A percentile compares a stretch with the other conserved stretches of the same genome.
Evolutionary conservation across 2,113 vertebrate genomes (phyloP).

Genomic region (Setophaga coronata): DNA sequence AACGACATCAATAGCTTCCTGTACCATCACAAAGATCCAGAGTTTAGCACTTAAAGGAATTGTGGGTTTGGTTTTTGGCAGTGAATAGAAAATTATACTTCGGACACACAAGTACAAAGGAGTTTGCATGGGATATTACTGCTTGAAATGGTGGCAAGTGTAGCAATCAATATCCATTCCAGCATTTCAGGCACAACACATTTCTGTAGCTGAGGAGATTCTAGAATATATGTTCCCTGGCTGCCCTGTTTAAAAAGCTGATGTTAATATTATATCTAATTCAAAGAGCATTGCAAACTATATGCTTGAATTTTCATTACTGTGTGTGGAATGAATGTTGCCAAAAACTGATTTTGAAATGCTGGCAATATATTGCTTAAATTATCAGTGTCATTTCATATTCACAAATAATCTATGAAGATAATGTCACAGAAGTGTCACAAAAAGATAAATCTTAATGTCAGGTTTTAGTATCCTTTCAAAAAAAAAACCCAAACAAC

Average conservation of each 20-base stretch:
- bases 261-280: neutral
- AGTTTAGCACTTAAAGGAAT: neutral
- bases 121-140: neutral
- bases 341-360: neutral
- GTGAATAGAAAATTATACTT: neutral
- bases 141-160: neutral
- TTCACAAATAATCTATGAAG: neutral
- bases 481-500: neutral
- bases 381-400: neutral
- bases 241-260: neutral
- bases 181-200: neutral
- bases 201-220: neutral
- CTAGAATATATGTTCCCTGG: neutral
- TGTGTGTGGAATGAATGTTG: neutral
- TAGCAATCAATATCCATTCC: neutral
- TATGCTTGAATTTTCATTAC: slow-evolving; percentile 27
- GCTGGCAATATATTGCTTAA: neutral
- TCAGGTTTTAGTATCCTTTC: neutral
- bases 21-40: neutral
- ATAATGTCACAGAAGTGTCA: neutral
- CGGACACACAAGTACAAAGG: neutral
- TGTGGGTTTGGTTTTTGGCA: neutral
- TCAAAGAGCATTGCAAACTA: slow-evolving; percentile 6
- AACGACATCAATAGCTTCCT: neutral
- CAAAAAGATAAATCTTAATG: neutral